These are phyloP conservation scores for Dufourea novaeangliae DNA, from an alignment of 1,140 invertebrate genomes.

Conservation along the genomic window DNA sequence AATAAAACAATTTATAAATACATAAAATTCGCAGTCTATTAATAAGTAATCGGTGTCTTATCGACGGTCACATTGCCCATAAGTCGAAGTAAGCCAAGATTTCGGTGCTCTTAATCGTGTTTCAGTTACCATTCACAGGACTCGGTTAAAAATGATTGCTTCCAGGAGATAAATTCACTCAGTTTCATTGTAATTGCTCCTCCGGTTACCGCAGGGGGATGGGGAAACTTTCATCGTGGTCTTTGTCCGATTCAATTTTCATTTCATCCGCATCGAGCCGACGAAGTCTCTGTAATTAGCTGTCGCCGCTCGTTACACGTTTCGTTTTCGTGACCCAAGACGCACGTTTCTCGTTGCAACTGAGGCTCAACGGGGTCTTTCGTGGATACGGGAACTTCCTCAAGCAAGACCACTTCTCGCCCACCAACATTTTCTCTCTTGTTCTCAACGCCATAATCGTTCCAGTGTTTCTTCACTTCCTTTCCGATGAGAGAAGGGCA, in stretches of 20 bases:
- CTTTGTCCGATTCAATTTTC: constrained; percentile 4
- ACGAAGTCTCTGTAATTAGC: constrained; percentile 7
- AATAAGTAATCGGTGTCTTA: too few species aligned
- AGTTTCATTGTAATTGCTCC: background rate
- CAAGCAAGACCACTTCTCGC: background rate
- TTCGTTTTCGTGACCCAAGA: background rate
- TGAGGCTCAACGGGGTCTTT: background rate
- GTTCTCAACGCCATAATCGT: background rate
- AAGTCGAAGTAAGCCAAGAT: too few species aligned
- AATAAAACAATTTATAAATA: too few species aligned
- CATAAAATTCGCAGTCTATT: too few species aligned
- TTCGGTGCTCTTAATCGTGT: too few species aligned
- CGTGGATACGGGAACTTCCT: background rate
- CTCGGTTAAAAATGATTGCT: background rate
- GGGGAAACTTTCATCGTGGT: background rate
- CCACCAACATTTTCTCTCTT: too few species aligned
- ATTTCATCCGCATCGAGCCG: background rate
- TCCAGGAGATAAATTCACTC: background rate
- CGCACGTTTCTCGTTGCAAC: background rate
- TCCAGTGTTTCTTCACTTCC: background rate
- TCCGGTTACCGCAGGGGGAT: background rate
- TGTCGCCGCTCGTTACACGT: background rate
- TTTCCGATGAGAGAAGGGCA: too few species aligned
- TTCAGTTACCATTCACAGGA: too few species aligned
- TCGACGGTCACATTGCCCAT: too few species aligned